Base-by-base conservation (phyloP, 2,797 vertebrate genomes). In the Pangasius djambal region DNA sequence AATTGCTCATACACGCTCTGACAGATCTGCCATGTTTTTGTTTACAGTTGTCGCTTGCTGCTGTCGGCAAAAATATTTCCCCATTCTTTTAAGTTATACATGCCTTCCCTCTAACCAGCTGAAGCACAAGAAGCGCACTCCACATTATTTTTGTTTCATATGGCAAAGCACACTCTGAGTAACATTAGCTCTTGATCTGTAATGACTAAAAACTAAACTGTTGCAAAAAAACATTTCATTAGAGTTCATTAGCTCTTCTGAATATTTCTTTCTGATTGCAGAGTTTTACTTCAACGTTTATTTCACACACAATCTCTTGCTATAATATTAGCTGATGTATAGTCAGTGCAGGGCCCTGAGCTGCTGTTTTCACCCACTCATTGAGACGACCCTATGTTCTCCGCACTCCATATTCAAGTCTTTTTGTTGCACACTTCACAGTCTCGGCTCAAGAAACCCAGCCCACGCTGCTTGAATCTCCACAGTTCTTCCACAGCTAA, bases 361-460 rank as follows among this genome's bases (percentile, higher is more conserved):
- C 44, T 5, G 48, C 83, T 70, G 44, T 52, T 70, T 52, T 85
- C 48, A 2, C 65, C n/a, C 63, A 34, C 65, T 69, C 61, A 57
- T 37, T 70, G 65, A 72, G 50, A 85, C 9, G 48, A 69, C 44
- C 88, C 67, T 83, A 9, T 6, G 52, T 75, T 86, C 10, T 91
- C 70, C 52, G 15, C 87, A 55, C 72, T 89, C 55, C 83, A 91
- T 82, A 93, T 90, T 95, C 90, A 95, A 88, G 63, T 89, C 94
- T 83, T 93, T 93, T 90, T 95, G 88, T 93, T 87, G 79, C 93
- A 91, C 91, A 20, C 91, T 95, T 94, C 89, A 93, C 95, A 97
- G 95, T 96, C 94, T 91, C 93, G 92, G 84, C 93, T 96, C 91
- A 96, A 96, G 95, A 96, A 95, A 94, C 93, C 95, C 90, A 95